Evolutionary conservation across 2,113 vertebrate species (phyloP).

Genomic region (Chelonoidis abingdonii): DNA sequence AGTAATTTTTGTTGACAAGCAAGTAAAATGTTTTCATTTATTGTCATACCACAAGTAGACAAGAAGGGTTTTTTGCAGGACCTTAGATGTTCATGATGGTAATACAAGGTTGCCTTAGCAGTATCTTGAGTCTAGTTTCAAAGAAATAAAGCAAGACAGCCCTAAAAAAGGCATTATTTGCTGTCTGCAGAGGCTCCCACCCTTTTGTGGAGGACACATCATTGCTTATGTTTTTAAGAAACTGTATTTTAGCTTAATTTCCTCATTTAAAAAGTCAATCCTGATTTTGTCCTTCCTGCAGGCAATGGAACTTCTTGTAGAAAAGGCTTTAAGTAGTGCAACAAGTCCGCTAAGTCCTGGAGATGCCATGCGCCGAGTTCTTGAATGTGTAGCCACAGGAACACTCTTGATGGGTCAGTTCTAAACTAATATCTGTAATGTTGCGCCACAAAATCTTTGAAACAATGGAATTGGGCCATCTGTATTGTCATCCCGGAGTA

Average conservation of each 20-base stretch:
- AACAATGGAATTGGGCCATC: neutral
- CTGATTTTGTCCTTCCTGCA: neutral
- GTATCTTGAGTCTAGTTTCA: neutral
- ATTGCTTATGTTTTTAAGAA: neutral
- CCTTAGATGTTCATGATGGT: neutral
- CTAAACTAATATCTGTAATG: accelerated
- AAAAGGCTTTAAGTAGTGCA: constrained; percentile 82
- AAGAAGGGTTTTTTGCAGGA: neutral
- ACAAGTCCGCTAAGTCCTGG: constrained; percentile 76
- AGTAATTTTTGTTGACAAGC: neutral
- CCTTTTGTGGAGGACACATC: neutral
- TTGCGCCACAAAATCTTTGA: accelerated
- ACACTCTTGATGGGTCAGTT: constrained; percentile 79
- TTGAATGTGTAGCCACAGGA: constrained; percentile 83
- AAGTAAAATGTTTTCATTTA: neutral
- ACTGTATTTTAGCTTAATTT: neutral
- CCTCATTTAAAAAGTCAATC: accelerated
- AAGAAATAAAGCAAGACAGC: neutral
- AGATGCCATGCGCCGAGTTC: constrained; percentile 80
- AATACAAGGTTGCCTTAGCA: neutral
- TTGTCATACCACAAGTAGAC: neutral
- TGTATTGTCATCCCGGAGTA: neutral
- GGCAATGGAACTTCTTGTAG: constrained; percentile 83
- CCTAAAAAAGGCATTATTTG: neutral
- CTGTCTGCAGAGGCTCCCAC: neutral